phyloP scores from a whole-genome alignment of 2,797 vertebrate species.

The Distichodus sexfasciatus region DNA sequence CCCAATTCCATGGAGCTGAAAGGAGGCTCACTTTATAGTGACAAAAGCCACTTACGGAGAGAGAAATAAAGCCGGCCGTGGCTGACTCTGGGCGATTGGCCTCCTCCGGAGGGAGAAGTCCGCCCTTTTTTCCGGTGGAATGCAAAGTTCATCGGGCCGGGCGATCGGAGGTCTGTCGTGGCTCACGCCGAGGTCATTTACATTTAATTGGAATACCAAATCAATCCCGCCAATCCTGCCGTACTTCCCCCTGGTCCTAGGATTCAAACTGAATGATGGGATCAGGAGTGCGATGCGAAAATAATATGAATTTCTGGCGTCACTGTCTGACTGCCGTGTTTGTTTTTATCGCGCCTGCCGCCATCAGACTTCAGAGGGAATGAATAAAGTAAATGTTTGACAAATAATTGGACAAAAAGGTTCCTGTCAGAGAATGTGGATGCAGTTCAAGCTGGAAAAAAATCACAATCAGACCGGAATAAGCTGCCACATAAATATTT shows the following conservation, averaged over 20 bases:
- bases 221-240: slow-evolving; percentile 25
- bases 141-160: slow-evolving; percentile 17
- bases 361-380: slow-evolving; percentile 10
- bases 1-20: slow-evolving; percentile 28
- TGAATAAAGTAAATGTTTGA: slow-evolving; percentile 16
- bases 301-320: slow-evolving; percentile 29
- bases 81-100: not conserved
- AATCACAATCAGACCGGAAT: too few relatives aligned
- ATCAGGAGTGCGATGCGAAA: slow-evolving; percentile 28
- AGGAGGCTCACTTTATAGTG: slow-evolving; percentile 48
- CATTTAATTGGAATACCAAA: slow-evolving; percentile 56
- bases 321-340: slow-evolving; percentile 9
- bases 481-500: too few relatives aligned
- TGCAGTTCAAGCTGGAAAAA: too few relatives aligned
- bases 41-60: slow-evolving; percentile 45
- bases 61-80: slow-evolving; percentile 31
- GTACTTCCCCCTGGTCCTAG: not conserved
- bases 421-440: not conserved
- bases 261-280: slow-evolving; percentile 20
- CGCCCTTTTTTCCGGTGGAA: slow-evolving; percentile 18
- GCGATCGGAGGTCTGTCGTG: not conserved
- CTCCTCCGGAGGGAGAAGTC: slow-evolving; percentile 4
- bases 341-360: slow-evolving; percentile 16
- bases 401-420: not conserved
- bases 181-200: slow-evolving; percentile 43